phyloP scores from a whole-genome alignment of 2,113 vertebrate species.

The Chauna torquata region DNA sequence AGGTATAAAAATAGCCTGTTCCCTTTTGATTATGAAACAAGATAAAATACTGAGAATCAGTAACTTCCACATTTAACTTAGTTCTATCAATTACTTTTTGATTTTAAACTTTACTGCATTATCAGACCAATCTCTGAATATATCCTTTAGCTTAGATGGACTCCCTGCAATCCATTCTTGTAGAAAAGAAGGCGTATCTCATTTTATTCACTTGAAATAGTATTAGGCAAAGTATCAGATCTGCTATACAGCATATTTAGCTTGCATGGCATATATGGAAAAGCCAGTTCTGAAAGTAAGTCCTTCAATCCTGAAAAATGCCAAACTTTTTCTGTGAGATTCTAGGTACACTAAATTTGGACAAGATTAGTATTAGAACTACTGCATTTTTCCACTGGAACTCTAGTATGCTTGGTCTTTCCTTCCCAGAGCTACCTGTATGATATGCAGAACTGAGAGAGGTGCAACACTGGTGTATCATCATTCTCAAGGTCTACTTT shows the following conservation, averaged over 20 bases:
- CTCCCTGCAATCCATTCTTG: neutral
- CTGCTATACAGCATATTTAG: neutral
- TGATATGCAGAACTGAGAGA: neutral
- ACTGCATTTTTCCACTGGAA: neutral
- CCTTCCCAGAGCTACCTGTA: neutral
- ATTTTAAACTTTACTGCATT: conserved; percentile 7
- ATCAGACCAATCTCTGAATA: neutral
- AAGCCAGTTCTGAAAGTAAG: neutral
- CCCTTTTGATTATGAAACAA: conserved; percentile 35
- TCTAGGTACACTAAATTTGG: neutral
- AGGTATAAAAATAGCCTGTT: conserved; percentile 47
- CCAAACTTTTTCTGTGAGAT: neutral
- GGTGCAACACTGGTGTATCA: too few relatives aligned
- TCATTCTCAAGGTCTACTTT: neutral
- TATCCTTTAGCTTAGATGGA: conserved; percentile 5
- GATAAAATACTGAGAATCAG: neutral
- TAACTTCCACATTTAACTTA: neutral
- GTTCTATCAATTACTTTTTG: neutral
- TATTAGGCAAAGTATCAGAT: neutral
- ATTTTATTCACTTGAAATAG: neutral
- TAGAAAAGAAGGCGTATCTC: neutral
- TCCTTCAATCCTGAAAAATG: neutral
- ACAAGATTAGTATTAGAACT: neutral
- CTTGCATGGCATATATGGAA: neutral
- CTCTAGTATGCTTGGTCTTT: neutral